Conservation (phyloP, 2,113 vertebrate genomes). For the Syngnathus scovelli region DNA sequence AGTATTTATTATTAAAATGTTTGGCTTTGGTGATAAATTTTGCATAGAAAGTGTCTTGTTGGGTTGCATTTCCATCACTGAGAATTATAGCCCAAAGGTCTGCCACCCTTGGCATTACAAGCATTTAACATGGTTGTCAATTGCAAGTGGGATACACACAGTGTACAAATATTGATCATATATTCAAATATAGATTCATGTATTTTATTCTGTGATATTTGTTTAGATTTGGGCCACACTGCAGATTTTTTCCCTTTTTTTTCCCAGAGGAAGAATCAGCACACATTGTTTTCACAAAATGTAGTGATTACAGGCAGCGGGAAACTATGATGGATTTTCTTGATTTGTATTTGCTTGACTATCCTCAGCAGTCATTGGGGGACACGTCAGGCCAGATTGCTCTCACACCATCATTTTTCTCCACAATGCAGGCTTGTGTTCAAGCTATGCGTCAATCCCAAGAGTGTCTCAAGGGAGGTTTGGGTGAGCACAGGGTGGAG, state of each 20-base stretch:
- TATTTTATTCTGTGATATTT: background rate
- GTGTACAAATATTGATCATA: background rate
- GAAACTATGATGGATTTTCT: slow-evolving; percentile 43
- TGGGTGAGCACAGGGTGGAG: slow-evolving; percentile 55
- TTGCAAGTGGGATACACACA: background rate
- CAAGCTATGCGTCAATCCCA: slow-evolving; percentile 45
- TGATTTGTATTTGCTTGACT: slow-evolving; percentile 22
- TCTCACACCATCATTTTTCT: slow-evolving; percentile 18
- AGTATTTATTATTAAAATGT: background rate
- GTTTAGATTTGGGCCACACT: background rate
- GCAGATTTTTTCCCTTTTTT: slow-evolving; percentile 1
- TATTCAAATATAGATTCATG: background rate
- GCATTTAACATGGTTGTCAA: background rate
- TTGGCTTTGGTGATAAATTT: slow-evolving; percentile 15
- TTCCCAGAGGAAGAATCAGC: slow-evolving; percentile 6
- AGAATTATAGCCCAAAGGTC: background rate
- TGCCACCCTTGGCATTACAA: background rate
- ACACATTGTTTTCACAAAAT: slow-evolving; percentile 34
- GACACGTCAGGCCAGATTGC: slow-evolving; percentile 21
- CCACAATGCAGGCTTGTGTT: slow-evolving; percentile 15
- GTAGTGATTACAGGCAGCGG: slow-evolving; percentile 27
- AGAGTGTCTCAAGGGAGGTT: slow-evolving; percentile 52
- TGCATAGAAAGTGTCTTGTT: background rate
- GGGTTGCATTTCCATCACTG: background rate
- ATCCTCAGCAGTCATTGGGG: slow-evolving; percentile 35